Evolutionary conservation across 1,140 invertebrate genomes (phyloP), one percentile per base, ranked within the genome.

Genomic region (Calephelis nemesis): DNA sequence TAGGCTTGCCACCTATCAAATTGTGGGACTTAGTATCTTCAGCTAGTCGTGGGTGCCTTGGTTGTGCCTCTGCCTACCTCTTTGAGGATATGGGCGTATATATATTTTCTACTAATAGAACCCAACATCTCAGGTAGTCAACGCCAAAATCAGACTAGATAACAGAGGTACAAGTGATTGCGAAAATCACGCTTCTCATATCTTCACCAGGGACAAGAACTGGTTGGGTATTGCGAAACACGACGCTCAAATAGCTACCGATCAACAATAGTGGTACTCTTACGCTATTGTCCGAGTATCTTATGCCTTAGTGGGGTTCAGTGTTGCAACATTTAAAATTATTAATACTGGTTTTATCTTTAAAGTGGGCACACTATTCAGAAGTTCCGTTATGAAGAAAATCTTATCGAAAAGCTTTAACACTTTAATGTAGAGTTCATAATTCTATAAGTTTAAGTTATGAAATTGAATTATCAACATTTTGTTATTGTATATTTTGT

Each of bases 131-230:
- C 15, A 19, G 15, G 15, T 19, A 19, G 15, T 19, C 30, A 30
- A 30, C 30, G 30, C 30, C 30, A 30, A 30, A 30, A 30, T 30
- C 30, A 30, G 3, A 30, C 30, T 30, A 30, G 30, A 30, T 30
- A 30, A 30, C 30, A 30, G 30, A 30, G 30, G 4, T 4, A 4
- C 3, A 30, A 52, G 68, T 72, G 63, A 69, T 87, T 87, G 77
- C 81, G 82, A 79, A 84, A 85, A 78, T 71, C 69, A 70, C 72
- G 75, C 76, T 79, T 81, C 78, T 78, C 79, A 84, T 87, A 86
- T 85, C 81, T 89, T 86, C 81, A 85, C 85, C 79, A 69, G 69
- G 52, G 58, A 78, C 76, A 84, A 85, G 85, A 87, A 86, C 81
- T 85, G 72, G 84, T 87, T 78, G 68, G 63, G n/a, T 52, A 62